These are phyloP conservation scores for Melanotaenia nigrans DNA, from an alignment of 2,797 vertebrate species.

Conservation along the genomic window DNA sequence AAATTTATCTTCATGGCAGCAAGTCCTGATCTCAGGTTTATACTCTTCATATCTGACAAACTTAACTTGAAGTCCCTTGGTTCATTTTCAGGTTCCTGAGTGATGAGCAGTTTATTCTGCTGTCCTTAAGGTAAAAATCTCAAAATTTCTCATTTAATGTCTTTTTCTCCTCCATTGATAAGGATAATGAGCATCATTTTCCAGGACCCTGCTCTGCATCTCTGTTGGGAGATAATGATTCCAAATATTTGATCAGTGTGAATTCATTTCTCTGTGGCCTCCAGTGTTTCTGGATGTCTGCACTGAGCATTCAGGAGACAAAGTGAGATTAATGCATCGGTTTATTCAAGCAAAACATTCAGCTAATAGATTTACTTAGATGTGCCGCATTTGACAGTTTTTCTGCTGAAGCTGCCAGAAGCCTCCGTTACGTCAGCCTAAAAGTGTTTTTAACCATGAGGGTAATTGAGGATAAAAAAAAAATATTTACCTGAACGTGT, in stretches of 20 bases:
- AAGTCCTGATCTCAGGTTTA: not conserved
- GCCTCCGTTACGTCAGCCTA: not conserved
- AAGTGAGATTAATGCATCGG: slow-evolving; percentile 54
- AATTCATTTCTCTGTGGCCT: slow-evolving; percentile 30
- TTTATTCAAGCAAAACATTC: slow-evolving; percentile 22
- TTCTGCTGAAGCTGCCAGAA: slow-evolving; percentile 3
- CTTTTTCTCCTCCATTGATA: slow-evolving; percentile 27
- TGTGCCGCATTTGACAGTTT: slow-evolving; percentile 20
- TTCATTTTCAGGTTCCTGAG: no score
- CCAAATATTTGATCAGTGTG: slow-evolving; percentile 38
- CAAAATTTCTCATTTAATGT: slow-evolving; percentile 1
- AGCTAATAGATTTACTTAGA: slow-evolving; percentile 45
- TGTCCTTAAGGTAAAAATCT: not conserved
- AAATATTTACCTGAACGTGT: not conserved
- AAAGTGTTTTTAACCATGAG: not conserved
- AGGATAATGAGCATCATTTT: slow-evolving; percentile 15
- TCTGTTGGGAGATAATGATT: slow-evolving; percentile 30
- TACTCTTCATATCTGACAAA: not conserved
- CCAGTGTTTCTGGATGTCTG: slow-evolving; percentile 29
- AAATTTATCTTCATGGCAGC: not conserved
- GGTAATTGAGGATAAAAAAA: slow-evolving; percentile 29
- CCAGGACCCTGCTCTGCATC: slow-evolving; percentile 7
- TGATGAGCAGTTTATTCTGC: no score
- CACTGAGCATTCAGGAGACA: slow-evolving; percentile 48
- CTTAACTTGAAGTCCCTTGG: no score